Percentiles rank a stretch among this genome's conserved stretches.
phyloP scores from a whole-genome alignment of 2,113 vertebrate species.

The Entomyzon cyanotis region DNA sequence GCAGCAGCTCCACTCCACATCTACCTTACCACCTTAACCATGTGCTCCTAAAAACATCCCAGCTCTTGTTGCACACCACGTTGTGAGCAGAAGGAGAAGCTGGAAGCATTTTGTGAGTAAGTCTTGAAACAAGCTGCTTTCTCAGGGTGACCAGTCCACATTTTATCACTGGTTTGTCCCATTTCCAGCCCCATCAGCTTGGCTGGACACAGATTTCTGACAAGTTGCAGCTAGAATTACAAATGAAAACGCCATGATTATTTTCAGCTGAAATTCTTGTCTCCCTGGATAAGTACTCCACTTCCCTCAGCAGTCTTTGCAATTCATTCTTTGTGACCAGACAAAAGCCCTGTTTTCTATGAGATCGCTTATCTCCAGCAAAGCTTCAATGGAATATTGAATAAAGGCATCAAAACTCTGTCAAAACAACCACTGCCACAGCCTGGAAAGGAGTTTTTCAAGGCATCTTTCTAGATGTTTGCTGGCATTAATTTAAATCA shows the following conservation, averaged over 20 bases:
- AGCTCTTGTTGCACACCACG: rapidly evolving
- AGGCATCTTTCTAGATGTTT: not conserved
- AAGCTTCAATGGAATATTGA: not conserved
- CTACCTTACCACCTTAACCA: rapidly evolving
- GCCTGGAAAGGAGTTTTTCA: not conserved
- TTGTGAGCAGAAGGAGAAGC: not conserved
- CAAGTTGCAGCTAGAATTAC: not conserved
- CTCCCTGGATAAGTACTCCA: not conserved
- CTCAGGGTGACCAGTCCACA: not conserved
- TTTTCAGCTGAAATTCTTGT: constrained; percentile 31
- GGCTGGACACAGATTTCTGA: not conserved
- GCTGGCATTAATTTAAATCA: not conserved
- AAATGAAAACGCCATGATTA: not conserved
- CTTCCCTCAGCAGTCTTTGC: constrained; percentile 11
- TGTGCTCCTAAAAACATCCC: not conserved
- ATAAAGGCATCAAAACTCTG: not conserved
- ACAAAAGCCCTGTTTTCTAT: constrained; percentile 31
- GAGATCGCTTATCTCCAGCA: constrained; percentile 9
- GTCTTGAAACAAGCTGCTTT: not conserved
- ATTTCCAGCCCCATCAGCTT: not conserved
- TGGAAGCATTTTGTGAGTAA: not conserved
- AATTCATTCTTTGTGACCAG: not conserved
- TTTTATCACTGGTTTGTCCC: not conserved
- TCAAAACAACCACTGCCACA: not conserved
- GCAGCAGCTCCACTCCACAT: not conserved